Percentiles rank a stretch among this genome's conserved stretches.
Evolutionary conservation across 2,797 vertebrate species (phyloP).

Genomic region (Falco peregrinus): DNA sequence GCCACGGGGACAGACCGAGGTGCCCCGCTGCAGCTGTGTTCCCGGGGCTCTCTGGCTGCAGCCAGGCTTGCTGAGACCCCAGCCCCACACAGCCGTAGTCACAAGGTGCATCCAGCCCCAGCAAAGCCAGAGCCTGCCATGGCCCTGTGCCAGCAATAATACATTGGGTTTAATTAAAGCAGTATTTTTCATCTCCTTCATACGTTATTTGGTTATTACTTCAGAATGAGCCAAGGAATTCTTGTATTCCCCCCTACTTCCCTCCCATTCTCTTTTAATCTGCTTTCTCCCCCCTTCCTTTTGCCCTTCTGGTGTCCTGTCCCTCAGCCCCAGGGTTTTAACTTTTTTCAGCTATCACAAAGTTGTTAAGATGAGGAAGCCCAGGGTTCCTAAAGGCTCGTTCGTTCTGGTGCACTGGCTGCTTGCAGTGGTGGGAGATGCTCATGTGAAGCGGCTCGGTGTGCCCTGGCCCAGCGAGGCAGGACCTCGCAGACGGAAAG

Average conservation of each 20-base stretch:
- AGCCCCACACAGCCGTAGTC: fast-evolving
- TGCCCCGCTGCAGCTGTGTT: not conserved
- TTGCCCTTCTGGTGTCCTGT: constrained; percentile 32
- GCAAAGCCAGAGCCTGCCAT: not conserved
- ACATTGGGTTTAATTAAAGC: constrained; percentile 56
- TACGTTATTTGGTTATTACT: constrained; percentile 36
- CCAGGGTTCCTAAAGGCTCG: fast-evolving
- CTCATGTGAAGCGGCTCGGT: not conserved
- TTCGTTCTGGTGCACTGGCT: not conserved
- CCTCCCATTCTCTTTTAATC: not conserved
- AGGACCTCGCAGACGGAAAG: not conserved
- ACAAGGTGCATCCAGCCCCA: constrained; percentile 6
- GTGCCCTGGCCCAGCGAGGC: not conserved
- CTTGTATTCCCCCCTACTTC: not conserved
- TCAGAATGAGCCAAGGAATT: constrained; percentile 41
- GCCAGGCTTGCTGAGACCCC: not conserved
- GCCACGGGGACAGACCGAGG: not conserved
- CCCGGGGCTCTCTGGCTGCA: not conserved
- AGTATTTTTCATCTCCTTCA: constrained; percentile 26
- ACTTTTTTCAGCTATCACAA: not conserved
- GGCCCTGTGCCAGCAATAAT: not conserved
- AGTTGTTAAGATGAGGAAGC: not conserved
- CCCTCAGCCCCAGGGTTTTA: not conserved
- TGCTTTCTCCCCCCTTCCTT: not conserved
- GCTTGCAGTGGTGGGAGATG: not conserved